A percentile compares a stretch with the other conserved stretches of the same genome.
Evolutionary conservation across 2,113 vertebrate genomes (phyloP).

Genomic region (Coregonus clupeaformis): DNA sequence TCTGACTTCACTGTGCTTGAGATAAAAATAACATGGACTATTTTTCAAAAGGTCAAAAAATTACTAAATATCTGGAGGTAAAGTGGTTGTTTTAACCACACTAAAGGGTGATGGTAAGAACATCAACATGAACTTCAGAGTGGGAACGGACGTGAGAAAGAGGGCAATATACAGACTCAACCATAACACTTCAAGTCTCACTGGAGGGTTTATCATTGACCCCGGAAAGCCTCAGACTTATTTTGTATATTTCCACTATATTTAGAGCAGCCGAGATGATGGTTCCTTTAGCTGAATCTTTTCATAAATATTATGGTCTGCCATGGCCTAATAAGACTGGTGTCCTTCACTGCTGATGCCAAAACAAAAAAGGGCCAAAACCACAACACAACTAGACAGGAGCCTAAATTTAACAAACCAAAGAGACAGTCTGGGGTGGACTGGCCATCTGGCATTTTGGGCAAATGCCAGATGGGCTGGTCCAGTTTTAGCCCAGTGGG

Average conservation of each 20-base stretch:
- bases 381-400: neutral
- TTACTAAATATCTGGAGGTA: neutral
- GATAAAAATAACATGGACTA: neutral
- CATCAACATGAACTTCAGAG: slow-evolving; percentile 1
- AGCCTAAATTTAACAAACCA: neutral
- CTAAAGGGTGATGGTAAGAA: neutral
- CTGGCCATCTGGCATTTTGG: too few species aligned
- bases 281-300: neutral
- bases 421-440: too few species aligned
- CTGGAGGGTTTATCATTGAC: too few species aligned
- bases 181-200: neutral
- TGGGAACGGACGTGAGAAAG: neutral
- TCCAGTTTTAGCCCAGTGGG: too few species aligned
- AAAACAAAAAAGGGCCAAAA: neutral
- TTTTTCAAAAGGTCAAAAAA: neutral
- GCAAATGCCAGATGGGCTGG: too few species aligned
- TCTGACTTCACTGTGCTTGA: neutral
- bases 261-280: neutral
- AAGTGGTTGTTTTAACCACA: neutral
- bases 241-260: neutral
- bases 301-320: slow-evolving; percentile 18
- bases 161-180: neutral
- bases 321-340: neutral
- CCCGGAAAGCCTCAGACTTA: neutral
- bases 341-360: slow-evolving; percentile 2